Evolutionary conservation across 2,888 invertebrate genomes (phyloP), one percentile per base, ranked within the genome.

Genomic region (Macroteleia sp.): DNA sequence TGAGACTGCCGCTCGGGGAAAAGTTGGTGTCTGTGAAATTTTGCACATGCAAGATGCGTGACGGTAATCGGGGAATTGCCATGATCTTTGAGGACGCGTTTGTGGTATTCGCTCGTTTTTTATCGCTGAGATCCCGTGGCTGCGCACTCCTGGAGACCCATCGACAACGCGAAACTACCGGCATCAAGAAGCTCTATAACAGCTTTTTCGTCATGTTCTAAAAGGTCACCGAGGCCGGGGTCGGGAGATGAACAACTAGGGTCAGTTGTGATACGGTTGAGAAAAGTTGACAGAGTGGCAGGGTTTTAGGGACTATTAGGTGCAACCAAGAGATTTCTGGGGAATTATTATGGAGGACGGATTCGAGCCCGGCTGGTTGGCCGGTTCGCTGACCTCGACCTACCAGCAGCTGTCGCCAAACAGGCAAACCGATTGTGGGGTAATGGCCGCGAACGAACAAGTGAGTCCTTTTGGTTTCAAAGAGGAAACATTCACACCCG

Each of bases 171-270:
- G 96, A 96, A 92, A 95, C 96, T 20, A 96, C 96, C 50, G 96
- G 96, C 77, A 96, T 96, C 89, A 96, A 96, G 92, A 96, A 96
- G 92, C 93, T 96, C 90, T 96, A 96, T 93, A 96, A 96, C 92
- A 96, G 96, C 77, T 96, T 96, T 92, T 96, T 96, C 92, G 96
- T 96, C 83, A 94, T 96, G 92, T 96, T 96, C 92, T 96, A 96
- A 96, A 93, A 46, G 56, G 50, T n/a, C 1, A 14, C 25, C 44
- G 1, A 9, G 22, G 14, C 74, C n/a, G 28, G 48, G 61, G 28
- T 75, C 79, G 77, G 54, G 62, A 50, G 32, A 41, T 46, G 50
- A 57, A 46, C 48, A 17, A 42, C 36, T 64, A n/a, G n/a, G n/a
- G n/a, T n/a, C n/a, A n/a, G n/a, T n/a, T n/a, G n/a, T n/a, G n/a